Percentiles rank a stretch among this genome's conserved stretches.
Conservation (phyloP, 2,888 invertebrate genomes). For the Uropetala carovei region DNA sequence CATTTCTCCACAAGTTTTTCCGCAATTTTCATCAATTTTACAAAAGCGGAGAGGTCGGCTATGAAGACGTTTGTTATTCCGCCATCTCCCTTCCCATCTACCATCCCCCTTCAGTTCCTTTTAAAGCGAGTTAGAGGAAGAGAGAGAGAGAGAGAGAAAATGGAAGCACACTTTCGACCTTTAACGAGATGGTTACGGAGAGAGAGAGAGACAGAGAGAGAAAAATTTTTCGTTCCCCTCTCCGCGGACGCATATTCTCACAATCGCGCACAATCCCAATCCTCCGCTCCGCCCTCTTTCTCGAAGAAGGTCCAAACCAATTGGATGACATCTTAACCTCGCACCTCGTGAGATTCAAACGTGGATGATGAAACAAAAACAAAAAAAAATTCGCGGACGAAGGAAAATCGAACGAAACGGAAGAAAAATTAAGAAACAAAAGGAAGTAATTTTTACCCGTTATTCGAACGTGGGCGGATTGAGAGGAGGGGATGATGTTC, state of each 20-base stretch:
- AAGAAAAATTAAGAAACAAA: neutral
- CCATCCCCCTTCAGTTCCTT: too few relatives aligned
- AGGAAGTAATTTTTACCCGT: neutral
- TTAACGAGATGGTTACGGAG: neutral
- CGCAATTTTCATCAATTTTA: too few relatives aligned
- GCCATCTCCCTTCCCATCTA: too few relatives aligned
- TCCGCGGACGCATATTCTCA: neutral
- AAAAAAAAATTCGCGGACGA: too few relatives aligned
- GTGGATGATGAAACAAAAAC: neutral
- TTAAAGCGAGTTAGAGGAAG: neutral
- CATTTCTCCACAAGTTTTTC: too few relatives aligned
- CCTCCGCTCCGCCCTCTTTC: neutral
- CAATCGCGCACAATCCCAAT: neutral
- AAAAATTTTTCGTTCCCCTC: neutral
- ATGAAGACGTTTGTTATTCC: too few relatives aligned
- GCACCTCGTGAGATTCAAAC: neutral
- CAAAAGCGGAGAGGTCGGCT: too few relatives aligned
- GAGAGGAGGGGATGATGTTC: neutral
- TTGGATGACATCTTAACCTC: constrained; percentile 2
- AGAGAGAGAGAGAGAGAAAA: neutral
- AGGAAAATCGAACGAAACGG: too few relatives aligned
- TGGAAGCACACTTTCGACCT: neutral
- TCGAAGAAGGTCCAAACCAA: neutral
- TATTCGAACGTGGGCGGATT: neutral
- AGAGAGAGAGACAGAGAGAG: neutral